Base-by-base conservation (phyloP, 2,113 vertebrate species). In the Tenebrosternarchus preto region DNA sequence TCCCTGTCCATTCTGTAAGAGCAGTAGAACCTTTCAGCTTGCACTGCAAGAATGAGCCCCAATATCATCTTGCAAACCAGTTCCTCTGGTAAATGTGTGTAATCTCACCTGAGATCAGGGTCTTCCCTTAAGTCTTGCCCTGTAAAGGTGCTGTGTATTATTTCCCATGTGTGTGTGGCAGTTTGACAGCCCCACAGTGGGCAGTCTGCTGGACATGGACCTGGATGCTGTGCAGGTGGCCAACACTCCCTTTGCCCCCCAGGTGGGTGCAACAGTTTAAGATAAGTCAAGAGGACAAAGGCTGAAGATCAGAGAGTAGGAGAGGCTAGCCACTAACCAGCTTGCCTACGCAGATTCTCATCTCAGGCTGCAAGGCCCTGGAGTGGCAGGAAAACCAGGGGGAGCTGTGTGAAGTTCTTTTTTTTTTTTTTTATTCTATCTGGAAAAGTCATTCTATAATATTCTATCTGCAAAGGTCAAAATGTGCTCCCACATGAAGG, bases 161-260 rank as follows among this genome's bases (percentile, higher is more conserved):
- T 43, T 76, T 46, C 15, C 36, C 73, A 19, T 82, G 50, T 78
- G 0, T 69, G 74, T 81, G 78, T 78, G 87, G 91, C 93, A 95
- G 95, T 94, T 94, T 92, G 94, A 96, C 90, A 91, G 92, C 85
- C 91, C 92, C 19, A 92, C 93, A 80, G 94, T 93, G 93, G 89
- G 83, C 85, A 96, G 92, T 87, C 92, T 97, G 84, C 91, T 98
- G 90, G 94, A 97, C 92, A 93, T 97, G 92, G 95, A 96, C 92
- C 94, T 96, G 87, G 94, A 95, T 89, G 91, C 95, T 61, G 90
- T 95, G 86, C 94, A 94, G 53, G 94, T 91, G 84, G 90, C 85
- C 1, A 79, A 89, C 74, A 75, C 90, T 85, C 89, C 89, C 5
- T 79, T 92, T 0, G 90, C 88, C 39, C 89, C 92, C 63, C 89